Conservation (phyloP, 64 coral and sea anemone genomes). For the Stichodactyla mertensii region DNA sequence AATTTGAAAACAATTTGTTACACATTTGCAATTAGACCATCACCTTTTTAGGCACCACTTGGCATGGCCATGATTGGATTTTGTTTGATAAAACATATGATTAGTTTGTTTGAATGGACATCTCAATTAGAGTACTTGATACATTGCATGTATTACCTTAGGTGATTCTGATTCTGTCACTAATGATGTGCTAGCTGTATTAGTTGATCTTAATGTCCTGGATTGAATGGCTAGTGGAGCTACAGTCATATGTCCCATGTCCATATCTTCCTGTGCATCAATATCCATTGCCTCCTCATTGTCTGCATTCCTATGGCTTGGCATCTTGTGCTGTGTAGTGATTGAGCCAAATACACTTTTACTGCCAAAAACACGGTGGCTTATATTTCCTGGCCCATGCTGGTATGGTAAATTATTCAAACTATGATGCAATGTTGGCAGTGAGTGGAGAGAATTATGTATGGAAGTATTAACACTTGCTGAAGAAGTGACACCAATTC, state of each 20-base stretch:
- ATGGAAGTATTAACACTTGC: neutral
- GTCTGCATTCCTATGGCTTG: constrained; percentile 38
- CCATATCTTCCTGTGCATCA: constrained; percentile 72
- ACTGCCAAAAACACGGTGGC: neutral
- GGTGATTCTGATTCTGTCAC: neutral
- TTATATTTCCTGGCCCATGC: neutral
- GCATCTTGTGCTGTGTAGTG: neutral
- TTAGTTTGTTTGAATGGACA: no score
- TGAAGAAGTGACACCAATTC: neutral
- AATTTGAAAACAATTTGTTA: no score
- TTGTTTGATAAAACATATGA: no score
- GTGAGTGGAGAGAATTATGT: neutral
- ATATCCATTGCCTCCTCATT: constrained; percentile 87
- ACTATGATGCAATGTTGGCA: neutral
- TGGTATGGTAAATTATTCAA: neutral
- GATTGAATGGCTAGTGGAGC: neutral
- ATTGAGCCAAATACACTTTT: neutral
- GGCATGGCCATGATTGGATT: no score
- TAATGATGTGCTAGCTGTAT: neutral
- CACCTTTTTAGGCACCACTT: no score
- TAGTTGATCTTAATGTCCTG: neutral
- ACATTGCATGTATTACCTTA: neutral
- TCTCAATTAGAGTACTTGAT: neutral
- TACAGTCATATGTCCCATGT: constrained; percentile 6
- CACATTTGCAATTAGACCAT: no score